Conservation (phyloP, 2,888 invertebrate species). For the Argyresthia goedartella region DNA sequence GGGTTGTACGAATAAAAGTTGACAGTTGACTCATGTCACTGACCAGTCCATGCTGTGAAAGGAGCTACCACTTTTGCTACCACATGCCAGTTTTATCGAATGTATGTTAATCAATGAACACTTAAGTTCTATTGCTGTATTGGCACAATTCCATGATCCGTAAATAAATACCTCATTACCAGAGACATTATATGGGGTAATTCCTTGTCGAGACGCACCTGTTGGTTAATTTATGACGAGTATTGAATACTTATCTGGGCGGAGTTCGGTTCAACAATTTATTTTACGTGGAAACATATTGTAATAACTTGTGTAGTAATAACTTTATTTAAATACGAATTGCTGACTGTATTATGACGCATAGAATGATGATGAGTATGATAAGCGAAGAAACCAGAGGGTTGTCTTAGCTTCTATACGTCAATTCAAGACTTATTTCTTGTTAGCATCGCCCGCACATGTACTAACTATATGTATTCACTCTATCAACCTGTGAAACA, state of each 20-base stretch:
- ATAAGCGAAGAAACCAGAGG: background rate
- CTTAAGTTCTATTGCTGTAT: too few species aligned
- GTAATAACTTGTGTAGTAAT: background rate
- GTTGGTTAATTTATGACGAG: constrained; percentile 37
- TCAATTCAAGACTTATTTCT: background rate
- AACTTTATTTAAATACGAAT: background rate
- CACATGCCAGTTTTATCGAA: too few species aligned
- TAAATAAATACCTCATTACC: too few species aligned
- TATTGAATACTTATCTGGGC: constrained; percentile 28
- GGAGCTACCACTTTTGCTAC: too few species aligned
- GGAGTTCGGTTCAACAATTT: background rate
- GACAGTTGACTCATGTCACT: too few species aligned
- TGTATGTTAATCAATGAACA: too few species aligned
- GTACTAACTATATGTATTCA: background rate
- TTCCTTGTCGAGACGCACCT: constrained; percentile 31
- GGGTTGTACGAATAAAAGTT: too few species aligned
- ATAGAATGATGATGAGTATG: background rate
- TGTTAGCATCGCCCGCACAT: background rate
- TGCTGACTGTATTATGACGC: background rate
- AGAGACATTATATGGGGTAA: constrained; percentile 24
- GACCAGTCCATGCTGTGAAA: too few species aligned
- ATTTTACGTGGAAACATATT: background rate
- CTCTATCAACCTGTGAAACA: background rate
- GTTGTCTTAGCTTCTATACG: background rate
- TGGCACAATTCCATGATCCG: too few species aligned